These are phyloP conservation scores for Beris morrisii DNA, from an alignment of 2,888 invertebrate genomes.

Conservation along the genomic window DNA sequence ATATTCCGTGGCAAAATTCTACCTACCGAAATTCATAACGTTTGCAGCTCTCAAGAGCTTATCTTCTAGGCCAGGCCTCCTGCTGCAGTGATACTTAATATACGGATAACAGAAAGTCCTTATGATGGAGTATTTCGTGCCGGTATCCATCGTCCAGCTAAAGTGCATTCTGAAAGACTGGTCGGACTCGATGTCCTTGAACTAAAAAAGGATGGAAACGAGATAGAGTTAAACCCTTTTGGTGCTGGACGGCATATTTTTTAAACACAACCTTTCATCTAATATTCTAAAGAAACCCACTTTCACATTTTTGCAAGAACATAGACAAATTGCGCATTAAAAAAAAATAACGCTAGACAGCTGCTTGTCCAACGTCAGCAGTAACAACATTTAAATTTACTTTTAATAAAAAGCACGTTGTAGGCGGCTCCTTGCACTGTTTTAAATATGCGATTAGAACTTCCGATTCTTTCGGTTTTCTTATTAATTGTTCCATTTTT, in stretches of 20 bases:
- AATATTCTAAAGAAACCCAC: too few species aligned
- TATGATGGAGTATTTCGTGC: slow-evolving; percentile 88
- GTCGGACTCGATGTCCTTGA: slow-evolving; percentile 73
- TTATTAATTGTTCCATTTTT: too few species aligned
- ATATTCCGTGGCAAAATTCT: background rate
- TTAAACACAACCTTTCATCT: too few species aligned
- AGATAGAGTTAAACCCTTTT: too few species aligned
- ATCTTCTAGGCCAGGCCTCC: slow-evolving; percentile 70
- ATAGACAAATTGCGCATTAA: too few species aligned
- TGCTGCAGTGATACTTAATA: slow-evolving; percentile 95
- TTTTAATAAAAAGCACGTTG: slow-evolving; percentile 95
- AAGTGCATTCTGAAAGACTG: slow-evolving; percentile 94
- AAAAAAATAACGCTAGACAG: too few species aligned
- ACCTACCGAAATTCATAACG: slow-evolving; percentile 82
- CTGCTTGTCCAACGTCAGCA: background rate
- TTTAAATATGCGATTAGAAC: slow-evolving; percentile 81
- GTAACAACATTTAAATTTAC: slow-evolving; percentile 50
- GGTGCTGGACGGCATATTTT: too few species aligned
- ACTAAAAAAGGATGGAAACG: slow-evolving; percentile 41
- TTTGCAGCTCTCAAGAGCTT: slow-evolving; percentile 84
- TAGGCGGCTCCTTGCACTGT: slow-evolving; percentile 84
- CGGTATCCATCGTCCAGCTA: slow-evolving; percentile 83
- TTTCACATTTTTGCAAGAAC: too few species aligned
- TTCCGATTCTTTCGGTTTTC: slow-evolving; percentile 68
- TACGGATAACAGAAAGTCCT: slow-evolving; percentile 92